Base-by-base conservation (phyloP, 2,888 invertebrate species). In the Scotopteryx bipunctaria region DNA sequence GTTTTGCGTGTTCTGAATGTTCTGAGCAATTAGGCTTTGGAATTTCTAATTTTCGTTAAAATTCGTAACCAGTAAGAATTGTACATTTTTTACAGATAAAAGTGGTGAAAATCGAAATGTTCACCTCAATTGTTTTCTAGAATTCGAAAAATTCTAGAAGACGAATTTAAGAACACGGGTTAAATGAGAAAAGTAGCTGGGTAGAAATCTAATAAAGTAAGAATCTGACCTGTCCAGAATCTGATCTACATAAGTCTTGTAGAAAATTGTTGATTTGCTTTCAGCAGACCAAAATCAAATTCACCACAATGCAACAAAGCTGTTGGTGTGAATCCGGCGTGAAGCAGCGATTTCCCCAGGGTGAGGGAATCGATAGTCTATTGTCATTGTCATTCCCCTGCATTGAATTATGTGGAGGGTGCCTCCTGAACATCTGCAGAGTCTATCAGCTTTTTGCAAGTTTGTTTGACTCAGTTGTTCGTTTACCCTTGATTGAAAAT, bases 401-500 rank as follows among this genome's bases (percentile, higher is more conserved):
- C 81, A 80, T 82, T 82, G 80, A 84, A 83, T 83, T 83, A 83
- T 76, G 77, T 76, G 71, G 64, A 81, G 85, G 85, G 83, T 76
- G 81, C 69, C 67, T 66, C 66, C 62, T 69, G 69, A 78, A 79
- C 86, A 86, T 86, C 83, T 87, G 87, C 74, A 43, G 71, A 73
- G 77, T 74, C 76, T 76, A 82, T 51, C 76, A 77, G 78, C 78
- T 79, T 82, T 76, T 73, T 78, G 75, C 75, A 84, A 83, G 82
- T 86, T 84, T 85, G 77, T 79, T 77, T 81, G 47, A 31, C 38
- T 38, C 42, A 46, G 46, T 53, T 53, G 37, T 42, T 47, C 43
- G 41, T 46, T 42, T 42, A 53, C 42, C 32, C 47, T 47, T 38
- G 27, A 47, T 47, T 47, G 32, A 33, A 53, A 31, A 15, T 8